Base-by-base conservation (phyloP, 2,888 invertebrate genomes). In the Pantelozetes paolii region DNA sequence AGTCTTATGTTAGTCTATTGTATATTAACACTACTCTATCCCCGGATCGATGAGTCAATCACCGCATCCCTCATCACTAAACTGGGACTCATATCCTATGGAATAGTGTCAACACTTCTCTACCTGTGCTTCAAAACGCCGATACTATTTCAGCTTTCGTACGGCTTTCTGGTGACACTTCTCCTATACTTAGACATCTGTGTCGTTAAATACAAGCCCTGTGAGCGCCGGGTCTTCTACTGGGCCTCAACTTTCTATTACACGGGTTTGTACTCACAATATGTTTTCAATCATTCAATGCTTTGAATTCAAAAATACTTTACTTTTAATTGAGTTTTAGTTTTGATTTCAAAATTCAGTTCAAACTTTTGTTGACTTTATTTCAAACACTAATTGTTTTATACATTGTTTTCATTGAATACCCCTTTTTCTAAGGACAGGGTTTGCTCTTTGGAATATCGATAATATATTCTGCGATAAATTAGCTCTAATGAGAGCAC, bases 381-480 rank as follows among this genome's bases (percentile, higher is more conserved):
- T n/a, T n/a, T n/a, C n/a, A n/a, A n/a, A n/a, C n/a, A n/a, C n/a
- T n/a, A n/a, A n/a, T n/a, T n/a, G n/a, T n/a, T n/a, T n/a, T n/a
- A n/a, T n/a, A n/a, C n/a, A n/a, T n/a, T n/a, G n/a, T n/a, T n/a
- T n/a, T n/a, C n/a, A n/a, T n/a, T n/a, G n/a, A n/a, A n/a, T n/a
- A n/a, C n/a, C 40, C 20, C 23, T 80, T n/a, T 84, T 83, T 76
- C 78, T 79, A 3, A 26, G 20, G 26, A 26, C 26, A 70, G 84
- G 83, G 15, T 84, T 84, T 77, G 73, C 82, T 15, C 77, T 84
- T 9, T 84, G 84, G 84, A 83, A 82, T 76, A 78, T 84, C 23
- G 84, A 84, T 77, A 83, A 84, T 75, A 77, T 80, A 45, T 82
- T 81, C 74, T 84, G 84, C 79, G 77, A 77, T 13, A 77, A 80